These are phyloP conservation scores for Illadopsis cleaveri DNA, from an alignment of 2,113 vertebrate species.

Conservation along the genomic window DNA sequence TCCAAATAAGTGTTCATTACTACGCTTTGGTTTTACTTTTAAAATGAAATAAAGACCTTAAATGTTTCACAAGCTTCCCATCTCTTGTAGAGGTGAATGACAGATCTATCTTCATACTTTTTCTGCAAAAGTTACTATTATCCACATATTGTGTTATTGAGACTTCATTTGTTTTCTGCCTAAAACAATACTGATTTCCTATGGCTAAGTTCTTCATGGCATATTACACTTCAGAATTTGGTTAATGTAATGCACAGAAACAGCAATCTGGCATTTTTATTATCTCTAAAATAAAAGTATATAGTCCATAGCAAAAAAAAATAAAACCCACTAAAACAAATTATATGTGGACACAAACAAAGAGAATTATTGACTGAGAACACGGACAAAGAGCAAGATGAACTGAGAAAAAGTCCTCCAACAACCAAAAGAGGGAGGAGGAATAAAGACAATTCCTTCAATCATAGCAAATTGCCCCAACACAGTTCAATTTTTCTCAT, in stretches of 20 bases:
- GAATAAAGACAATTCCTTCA: not conserved
- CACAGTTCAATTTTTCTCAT: not conserved
- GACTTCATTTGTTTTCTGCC: not conserved
- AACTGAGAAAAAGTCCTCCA: not conserved
- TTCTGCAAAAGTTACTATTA: not conserved
- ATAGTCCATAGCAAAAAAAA: slow-evolving; percentile 14
- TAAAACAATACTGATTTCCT: not conserved
- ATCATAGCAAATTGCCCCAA: not conserved
- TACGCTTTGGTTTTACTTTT: not conserved
- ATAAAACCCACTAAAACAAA: not conserved
- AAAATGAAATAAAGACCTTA: not conserved
- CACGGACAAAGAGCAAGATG: not conserved
- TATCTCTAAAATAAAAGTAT: slow-evolving; percentile 31
- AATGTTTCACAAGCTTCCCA: not conserved
- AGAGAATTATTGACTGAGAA: not conserved
- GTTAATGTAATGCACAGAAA: not conserved
- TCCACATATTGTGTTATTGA: not conserved
- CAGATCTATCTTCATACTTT: not conserved
- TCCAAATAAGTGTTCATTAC: not conserved
- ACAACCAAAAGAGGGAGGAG: not conserved
- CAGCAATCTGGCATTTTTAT: slow-evolving; percentile 25
- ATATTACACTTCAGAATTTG: slow-evolving; percentile 5
- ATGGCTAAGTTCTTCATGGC: not conserved
- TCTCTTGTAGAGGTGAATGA: not conserved
- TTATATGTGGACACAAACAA: not conserved